Evolutionary conservation across 2,888 invertebrate species (phyloP).

Genomic region (Baronia brevicornis): DNA sequence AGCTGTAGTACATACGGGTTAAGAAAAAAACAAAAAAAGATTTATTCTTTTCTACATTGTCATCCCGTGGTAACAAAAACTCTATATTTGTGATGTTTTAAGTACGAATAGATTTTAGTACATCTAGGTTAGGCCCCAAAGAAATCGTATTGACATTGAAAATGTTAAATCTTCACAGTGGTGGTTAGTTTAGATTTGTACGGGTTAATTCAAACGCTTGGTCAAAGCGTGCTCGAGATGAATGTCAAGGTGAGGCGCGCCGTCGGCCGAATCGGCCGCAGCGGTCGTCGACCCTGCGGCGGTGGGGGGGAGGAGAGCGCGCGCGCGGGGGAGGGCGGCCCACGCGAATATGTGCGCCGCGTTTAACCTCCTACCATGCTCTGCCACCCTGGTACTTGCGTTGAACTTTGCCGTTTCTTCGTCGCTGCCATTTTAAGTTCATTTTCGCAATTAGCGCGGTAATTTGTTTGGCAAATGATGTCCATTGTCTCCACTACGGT

Average conservation of each 20-base stretch:
- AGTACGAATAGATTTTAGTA: too few relatives aligned
- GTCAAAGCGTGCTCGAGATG: slow-evolving; percentile 68
- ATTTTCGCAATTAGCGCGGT: slow-evolving; percentile 1
- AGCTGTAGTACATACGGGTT: too few relatives aligned
- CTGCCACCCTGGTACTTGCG: slow-evolving; percentile 57
- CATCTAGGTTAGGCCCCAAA: too few relatives aligned
- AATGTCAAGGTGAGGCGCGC: slow-evolving; percentile 75
- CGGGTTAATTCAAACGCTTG: slow-evolving; percentile 64
- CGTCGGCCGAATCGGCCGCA: slow-evolving; percentile 69
- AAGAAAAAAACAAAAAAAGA: too few relatives aligned
- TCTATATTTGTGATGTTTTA: too few relatives aligned
- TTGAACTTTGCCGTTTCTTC: slow-evolving; percentile 23
- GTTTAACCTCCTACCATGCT: slow-evolving; percentile 55
- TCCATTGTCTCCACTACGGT: slow-evolving; percentile 1
- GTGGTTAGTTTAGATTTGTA: slow-evolving; percentile 39
- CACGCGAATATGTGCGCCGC: slow-evolving; percentile 68
- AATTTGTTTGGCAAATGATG: not conserved
- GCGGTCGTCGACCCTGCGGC: slow-evolving; percentile 61
- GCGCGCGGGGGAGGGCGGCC: slow-evolving; percentile 48
- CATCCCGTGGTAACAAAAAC: too few relatives aligned
- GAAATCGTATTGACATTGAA: too few relatives aligned
- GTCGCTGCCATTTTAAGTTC: slow-evolving; percentile 12
- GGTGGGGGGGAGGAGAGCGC: slow-evolving; percentile 31
- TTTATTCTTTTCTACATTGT: too few relatives aligned
- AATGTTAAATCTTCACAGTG: too few relatives aligned